Evolutionary conservation across 37 sponge, comb jelly and placozoan species (phyloP).

Genomic region (Aplysina aerophoba): DNA sequence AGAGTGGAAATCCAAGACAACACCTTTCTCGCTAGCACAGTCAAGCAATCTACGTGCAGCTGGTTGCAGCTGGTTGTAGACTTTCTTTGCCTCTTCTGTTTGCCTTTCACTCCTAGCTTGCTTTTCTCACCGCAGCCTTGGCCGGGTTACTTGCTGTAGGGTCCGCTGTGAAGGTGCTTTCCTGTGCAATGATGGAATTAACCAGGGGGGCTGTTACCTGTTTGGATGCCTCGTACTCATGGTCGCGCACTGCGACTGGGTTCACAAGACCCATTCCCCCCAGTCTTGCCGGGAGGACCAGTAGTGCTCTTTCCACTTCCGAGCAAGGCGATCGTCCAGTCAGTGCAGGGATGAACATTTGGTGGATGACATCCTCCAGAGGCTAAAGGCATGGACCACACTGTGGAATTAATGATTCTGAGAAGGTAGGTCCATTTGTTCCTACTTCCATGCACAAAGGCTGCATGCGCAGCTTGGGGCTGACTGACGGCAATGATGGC

Average conservation of each 20-base stretch:
- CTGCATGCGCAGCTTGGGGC: slow-evolving; percentile 31
- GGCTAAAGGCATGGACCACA: slow-evolving; percentile 9
- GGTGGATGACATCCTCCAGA: slow-evolving; percentile 29
- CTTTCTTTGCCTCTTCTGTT: no score
- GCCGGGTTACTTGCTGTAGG: no score
- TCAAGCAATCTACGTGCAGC: no score
- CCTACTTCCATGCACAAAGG: slow-evolving; percentile 22
- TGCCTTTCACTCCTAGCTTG: no score
- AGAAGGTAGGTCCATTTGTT: slow-evolving; percentile 15
- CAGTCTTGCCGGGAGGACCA: neutral
- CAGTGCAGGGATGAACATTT: slow-evolving; percentile 16
- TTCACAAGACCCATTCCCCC: slow-evolving; percentile 4
- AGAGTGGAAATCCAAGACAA: no score
- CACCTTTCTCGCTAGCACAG: no score
- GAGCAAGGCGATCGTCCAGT: slow-evolving; percentile 28
- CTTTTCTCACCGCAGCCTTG: no score
- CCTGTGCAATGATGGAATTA: neutral
- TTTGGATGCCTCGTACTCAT: neutral
- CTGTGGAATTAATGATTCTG: slow-evolving; percentile 26
- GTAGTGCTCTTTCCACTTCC: slow-evolving; percentile 5
- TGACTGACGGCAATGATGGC: slow-evolving; percentile 20
- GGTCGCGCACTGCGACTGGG: neutral
- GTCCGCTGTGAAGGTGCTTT: no score
- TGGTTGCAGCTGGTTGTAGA: no score
- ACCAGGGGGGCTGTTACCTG: neutral